Evolutionary conservation across 2,888 invertebrate genomes (phyloP).

Genomic region (Mystacides longicornis): DNA sequence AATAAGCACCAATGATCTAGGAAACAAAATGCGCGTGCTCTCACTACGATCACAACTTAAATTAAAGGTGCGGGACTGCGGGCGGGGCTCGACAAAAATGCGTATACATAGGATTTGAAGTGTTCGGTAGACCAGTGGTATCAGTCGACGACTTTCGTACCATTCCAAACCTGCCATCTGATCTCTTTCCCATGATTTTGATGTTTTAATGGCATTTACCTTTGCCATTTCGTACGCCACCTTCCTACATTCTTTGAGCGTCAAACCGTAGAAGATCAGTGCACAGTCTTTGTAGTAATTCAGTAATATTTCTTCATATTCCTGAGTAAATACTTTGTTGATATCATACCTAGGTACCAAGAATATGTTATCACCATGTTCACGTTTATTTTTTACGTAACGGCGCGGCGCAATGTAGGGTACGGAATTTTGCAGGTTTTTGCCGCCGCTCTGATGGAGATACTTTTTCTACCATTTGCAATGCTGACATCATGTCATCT

Average conservation of each 20-base stretch:
- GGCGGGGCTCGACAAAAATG: no score
- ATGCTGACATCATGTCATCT: not conserved
- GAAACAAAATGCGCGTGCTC: no score
- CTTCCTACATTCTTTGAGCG: not conserved
- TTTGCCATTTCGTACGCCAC: not conserved
- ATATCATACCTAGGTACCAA: not conserved
- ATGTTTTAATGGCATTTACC: not conserved
- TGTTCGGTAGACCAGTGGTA: no score
- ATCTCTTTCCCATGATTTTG: not conserved
- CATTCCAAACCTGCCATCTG: not conserved
- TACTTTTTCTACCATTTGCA: not conserved
- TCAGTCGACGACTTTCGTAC: no score
- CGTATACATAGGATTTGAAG: no score
- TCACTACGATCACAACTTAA: no score
- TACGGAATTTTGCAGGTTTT: not conserved
- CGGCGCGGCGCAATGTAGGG: not conserved
- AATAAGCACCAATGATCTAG: no score
- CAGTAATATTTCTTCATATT: not conserved
- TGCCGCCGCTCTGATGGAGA: not conserved
- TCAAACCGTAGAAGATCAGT: not conserved
- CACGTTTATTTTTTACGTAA: not conserved
- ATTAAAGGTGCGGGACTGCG: no score
- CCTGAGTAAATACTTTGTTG: not conserved
- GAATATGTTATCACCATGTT: not conserved
- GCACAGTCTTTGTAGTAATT: not conserved